Evolutionary conservation across 2,888 invertebrate genomes (phyloP).

Genomic region (Geophilus truncorum): DNA sequence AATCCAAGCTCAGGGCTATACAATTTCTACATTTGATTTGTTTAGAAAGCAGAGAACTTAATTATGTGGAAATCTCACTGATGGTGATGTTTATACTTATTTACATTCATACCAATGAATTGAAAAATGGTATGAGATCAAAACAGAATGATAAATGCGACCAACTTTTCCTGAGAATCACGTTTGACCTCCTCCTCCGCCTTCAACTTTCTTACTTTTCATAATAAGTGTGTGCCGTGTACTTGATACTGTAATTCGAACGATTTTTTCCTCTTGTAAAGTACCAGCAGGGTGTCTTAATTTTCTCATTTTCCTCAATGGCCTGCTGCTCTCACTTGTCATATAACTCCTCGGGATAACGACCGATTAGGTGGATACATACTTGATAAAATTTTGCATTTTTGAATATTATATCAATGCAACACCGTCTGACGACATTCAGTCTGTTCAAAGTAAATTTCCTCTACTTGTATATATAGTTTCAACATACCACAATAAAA

Average conservation of each 20-base stretch:
- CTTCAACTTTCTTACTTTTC: background rate
- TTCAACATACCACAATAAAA: background rate
- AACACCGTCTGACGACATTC: background rate
- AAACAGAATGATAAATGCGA: background rate
- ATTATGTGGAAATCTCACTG: background rate
- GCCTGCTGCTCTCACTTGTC: slow-evolving; percentile 5
- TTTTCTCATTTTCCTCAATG: slow-evolving; percentile 3
- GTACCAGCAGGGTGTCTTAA: slow-evolving; percentile 17
- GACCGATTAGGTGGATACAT: slow-evolving; percentile 5
- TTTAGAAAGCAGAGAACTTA: background rate
- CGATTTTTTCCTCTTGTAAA: slow-evolving; percentile 6
- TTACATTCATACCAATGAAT: background rate
- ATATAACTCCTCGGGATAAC: slow-evolving; percentile 2
- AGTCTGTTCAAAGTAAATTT: background rate
- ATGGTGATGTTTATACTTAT: background rate
- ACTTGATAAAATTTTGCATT: background rate
- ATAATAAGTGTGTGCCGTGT: background rate
- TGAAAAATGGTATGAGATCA: background rate
- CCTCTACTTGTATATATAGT: background rate
- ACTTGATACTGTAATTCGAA: background rate
- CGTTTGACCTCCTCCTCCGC: slow-evolving; percentile 14
- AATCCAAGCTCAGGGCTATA: background rate
- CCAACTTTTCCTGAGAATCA: background rate
- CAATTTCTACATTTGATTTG: background rate
- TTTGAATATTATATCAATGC: background rate